phyloP scores from a whole-genome alignment of 1,140 invertebrate genomes.

The Lutraria rhynchaena region DNA sequence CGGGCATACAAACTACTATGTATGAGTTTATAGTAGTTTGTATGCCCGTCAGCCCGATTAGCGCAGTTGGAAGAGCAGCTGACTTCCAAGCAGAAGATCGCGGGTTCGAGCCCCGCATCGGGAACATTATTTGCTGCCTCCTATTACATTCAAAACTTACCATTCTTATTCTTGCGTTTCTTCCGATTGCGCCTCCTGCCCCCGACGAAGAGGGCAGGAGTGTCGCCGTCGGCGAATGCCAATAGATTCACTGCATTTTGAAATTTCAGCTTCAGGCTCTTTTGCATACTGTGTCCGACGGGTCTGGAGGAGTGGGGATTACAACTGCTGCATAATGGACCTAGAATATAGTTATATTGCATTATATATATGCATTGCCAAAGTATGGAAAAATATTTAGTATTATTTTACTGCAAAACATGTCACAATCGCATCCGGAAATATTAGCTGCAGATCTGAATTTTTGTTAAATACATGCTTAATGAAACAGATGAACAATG shows the following conservation, averaged over 20 bases:
- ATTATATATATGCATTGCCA: not conserved
- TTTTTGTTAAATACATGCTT: too few species aligned
- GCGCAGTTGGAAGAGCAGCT: too few species aligned
- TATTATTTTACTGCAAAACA: not conserved
- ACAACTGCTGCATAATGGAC: constrained; percentile 51
- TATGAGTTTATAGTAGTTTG: too few species aligned
- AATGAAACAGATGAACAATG: too few species aligned
- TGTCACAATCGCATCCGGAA: not conserved
- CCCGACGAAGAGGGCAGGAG: constrained; percentile 53
- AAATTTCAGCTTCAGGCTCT: constrained; percentile 59
- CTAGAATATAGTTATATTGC: constrained; percentile 15
- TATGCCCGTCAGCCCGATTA: too few species aligned
- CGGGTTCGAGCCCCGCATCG: too few species aligned
- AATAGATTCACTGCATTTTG: constrained; percentile 50
- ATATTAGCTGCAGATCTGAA: not conserved
- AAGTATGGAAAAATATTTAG: not conserved
- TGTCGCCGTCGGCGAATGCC: constrained; percentile 32
- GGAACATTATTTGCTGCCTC: too few species aligned
- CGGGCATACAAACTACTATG: too few species aligned
- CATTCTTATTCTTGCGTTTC: constrained; percentile 51
- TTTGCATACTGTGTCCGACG: constrained; percentile 58
- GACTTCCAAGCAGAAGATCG: too few species aligned
- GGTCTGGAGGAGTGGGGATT: constrained; percentile 56
- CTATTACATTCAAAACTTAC: not conserved
- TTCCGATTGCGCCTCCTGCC: constrained; percentile 56